Conservation (phyloP, 2,113 vertebrate genomes). For the Tylochromis polylepis region DNA sequence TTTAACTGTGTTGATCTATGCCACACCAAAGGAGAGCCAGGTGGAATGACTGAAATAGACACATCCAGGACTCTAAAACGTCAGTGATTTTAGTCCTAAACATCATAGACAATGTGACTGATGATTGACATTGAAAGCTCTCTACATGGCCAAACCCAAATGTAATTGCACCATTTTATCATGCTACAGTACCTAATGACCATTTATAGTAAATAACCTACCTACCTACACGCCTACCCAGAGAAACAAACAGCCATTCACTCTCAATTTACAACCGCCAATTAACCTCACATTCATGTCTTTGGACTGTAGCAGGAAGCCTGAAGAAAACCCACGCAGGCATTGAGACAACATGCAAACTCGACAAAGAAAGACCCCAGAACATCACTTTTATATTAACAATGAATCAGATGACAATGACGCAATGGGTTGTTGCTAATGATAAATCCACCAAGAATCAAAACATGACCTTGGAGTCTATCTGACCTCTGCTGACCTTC, state of each 20-base stretch:
- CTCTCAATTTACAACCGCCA: background rate
- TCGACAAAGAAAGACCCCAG: background rate
- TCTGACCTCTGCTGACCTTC: background rate
- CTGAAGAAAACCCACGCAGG: background rate
- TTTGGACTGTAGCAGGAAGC: background rate
- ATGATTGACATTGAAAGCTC: conserved; percentile 3
- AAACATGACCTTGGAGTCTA: background rate
- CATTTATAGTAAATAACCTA: background rate
- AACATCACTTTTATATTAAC: background rate
- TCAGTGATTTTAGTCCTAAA: background rate
- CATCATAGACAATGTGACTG: background rate
- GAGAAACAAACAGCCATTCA: background rate
- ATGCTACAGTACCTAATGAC: background rate
- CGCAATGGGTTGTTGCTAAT: background rate
- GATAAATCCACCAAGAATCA: background rate
- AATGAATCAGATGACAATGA: background rate
- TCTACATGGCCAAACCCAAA: background rate
- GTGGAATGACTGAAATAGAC: conserved; percentile 1
- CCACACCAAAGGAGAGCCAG: conserved; percentile 28
- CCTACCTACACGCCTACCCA: background rate
- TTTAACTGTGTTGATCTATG: background rate
- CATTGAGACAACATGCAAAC: background rate
- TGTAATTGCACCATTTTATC: background rate
- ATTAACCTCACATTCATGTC: background rate
- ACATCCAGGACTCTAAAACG: background rate